Conservation (phyloP, 1,140 invertebrate genomes). For the Drosophila quadrilineata region DNA sequence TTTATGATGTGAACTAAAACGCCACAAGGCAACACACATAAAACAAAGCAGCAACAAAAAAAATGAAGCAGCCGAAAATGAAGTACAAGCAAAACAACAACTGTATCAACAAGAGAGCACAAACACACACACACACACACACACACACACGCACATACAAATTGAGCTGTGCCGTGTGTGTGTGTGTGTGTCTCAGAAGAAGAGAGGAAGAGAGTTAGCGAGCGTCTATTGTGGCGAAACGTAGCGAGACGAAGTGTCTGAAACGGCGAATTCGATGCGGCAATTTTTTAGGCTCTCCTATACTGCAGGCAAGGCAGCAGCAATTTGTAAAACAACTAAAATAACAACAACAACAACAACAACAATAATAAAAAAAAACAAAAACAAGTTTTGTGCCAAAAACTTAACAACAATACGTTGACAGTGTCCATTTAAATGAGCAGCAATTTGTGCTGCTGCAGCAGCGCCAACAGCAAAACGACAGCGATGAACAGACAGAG, state of each 20-base stretch:
- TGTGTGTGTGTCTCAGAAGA: neutral
- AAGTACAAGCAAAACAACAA: constrained; percentile 11
- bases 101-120: constrained; percentile 34
- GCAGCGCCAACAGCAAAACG: constrained; percentile 8
- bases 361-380: too few relatives aligned
- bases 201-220: constrained; percentile 8
- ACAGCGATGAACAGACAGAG: neutral
- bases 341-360: constrained; percentile 2
- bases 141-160: too few relatives aligned
- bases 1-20: constrained; percentile 16
- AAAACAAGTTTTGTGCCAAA: constrained; percentile 28
- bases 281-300: constrained; percentile 18
- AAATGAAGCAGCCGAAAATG: neutral
- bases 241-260: neutral
- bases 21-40: constrained; percentile 27
- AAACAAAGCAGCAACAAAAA: too few relatives aligned
- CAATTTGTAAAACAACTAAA: constrained; percentile 14
- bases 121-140: too few relatives aligned
- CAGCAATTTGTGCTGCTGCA: constrained; percentile 7
- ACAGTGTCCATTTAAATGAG: constrained; percentile 39
- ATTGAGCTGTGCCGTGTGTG: neutral
- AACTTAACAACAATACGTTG: constrained; percentile 9
- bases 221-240: too few relatives aligned
- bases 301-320: constrained; percentile 20
- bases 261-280: constrained; percentile 31